Conservation (phyloP, 2,888 invertebrate genomes). For the Sthenelais limicola region DNA sequence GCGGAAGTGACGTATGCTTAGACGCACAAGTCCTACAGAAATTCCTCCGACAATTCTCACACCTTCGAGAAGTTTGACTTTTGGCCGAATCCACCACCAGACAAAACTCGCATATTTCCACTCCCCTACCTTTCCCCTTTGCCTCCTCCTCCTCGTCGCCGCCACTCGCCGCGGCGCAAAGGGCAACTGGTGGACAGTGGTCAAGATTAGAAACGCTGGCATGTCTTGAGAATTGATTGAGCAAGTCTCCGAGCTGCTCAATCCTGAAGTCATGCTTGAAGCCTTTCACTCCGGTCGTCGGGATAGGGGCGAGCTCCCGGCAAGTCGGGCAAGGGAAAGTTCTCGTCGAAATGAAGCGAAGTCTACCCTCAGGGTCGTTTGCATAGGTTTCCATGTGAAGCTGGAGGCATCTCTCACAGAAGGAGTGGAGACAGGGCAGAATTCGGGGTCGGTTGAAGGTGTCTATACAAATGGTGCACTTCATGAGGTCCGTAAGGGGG, state of each 20-base stretch:
- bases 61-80: no score
- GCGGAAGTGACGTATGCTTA: not conserved
- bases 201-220: no score
- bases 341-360: not conserved
- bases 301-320: slow-evolving; percentile 20
- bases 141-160: no score
- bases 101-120: no score
- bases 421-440: slow-evolving; percentile 38
- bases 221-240: slow-evolving; percentile 20
- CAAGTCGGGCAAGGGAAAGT: slow-evolving; percentile 36
- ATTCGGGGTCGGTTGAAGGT: slow-evolving; percentile 17
- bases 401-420: slow-evolving; percentile 34
- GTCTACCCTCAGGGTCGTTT: not conserved
- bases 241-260: slow-evolving; percentile 22
- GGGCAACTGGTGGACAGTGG: no score
- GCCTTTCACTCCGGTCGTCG: slow-evolving; percentile 21
- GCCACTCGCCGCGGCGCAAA: no score
- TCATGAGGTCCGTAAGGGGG: slow-evolving; percentile 6
- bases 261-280: slow-evolving; percentile 35
- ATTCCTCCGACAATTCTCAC: not conserved
- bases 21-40: slow-evolving; percentile 15
- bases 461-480: slow-evolving; percentile 34
- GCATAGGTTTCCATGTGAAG: slow-evolving; percentile 26
- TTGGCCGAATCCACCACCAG: no score
- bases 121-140: no score